A percentile compares a stretch with the other conserved stretches of the same genome.
These are phyloP conservation scores for Nycticryphes semicollaris DNA, from an alignment of 2,113 vertebrate genomes.

Conservation along the genomic window DNA sequence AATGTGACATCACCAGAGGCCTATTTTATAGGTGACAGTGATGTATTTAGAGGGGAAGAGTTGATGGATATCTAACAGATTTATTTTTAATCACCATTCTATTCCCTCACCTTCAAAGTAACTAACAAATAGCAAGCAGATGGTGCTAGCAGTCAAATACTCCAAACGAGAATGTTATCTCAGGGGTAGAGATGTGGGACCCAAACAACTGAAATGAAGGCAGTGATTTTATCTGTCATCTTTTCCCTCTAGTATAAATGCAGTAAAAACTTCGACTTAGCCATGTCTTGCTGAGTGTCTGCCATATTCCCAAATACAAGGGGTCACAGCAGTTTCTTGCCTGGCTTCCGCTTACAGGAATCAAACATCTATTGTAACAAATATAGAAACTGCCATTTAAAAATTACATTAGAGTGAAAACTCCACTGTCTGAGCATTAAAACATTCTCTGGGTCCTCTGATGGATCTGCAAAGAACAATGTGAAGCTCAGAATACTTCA, in stretches of 20 bases:
- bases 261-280: neutral
- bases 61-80: neutral
- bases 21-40: neutral
- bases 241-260: neutral
- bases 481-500: neutral
- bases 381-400: neutral
- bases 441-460: neutral
- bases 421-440: neutral
- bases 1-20: constrained; percentile 35
- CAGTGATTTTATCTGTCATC: neutral
- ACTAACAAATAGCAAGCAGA: neutral
- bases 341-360: neutral
- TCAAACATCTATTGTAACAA: neutral
- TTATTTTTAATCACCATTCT: neutral
- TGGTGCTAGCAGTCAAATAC: neutral
- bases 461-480: neutral
- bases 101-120: neutral
- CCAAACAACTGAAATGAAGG: neutral
- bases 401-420: neutral
- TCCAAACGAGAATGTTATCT: neutral
- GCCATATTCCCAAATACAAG: neutral
- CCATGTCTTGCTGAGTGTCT: neutral
- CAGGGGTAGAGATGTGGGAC: neutral
- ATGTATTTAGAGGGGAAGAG: neutral
- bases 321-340: neutral